Conservation (phyloP, 2,797 vertebrate species). For the Acridotheres tristis region DNA sequence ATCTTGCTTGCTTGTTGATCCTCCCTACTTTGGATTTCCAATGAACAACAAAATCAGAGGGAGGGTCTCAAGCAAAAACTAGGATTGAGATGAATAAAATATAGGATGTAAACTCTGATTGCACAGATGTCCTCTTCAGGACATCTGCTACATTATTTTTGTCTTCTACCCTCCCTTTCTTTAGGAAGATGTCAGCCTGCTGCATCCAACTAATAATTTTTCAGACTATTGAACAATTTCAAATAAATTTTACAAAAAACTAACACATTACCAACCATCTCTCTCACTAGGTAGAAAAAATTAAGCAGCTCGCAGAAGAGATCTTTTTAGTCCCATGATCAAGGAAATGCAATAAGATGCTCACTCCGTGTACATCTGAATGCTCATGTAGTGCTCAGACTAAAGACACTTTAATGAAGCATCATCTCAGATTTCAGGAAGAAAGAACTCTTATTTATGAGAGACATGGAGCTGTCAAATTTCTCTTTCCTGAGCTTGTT, state of each 20-base stretch:
- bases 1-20: background rate
- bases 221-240: background rate
- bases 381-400: background rate
- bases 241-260: background rate
- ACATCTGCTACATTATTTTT: background rate
- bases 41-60: background rate
- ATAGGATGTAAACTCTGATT: rapidly evolving
- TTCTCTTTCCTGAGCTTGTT: background rate
- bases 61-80: background rate
- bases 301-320: background rate
- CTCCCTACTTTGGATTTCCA: background rate
- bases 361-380: background rate
- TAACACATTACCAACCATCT: background rate
- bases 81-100: background rate
- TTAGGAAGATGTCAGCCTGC: background rate
- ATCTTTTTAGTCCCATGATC: background rate
- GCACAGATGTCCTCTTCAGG: background rate
- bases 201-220: background rate
- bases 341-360: background rate
- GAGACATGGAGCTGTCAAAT: background rate
- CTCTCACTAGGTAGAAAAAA: background rate
- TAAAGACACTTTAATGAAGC: background rate
- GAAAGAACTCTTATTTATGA: background rate
- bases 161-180: background rate
- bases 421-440: background rate